These are phyloP conservation scores for Corythornis vintsioides DNA, from an alignment of 2,113 vertebrate species.

Conservation along the genomic window DNA sequence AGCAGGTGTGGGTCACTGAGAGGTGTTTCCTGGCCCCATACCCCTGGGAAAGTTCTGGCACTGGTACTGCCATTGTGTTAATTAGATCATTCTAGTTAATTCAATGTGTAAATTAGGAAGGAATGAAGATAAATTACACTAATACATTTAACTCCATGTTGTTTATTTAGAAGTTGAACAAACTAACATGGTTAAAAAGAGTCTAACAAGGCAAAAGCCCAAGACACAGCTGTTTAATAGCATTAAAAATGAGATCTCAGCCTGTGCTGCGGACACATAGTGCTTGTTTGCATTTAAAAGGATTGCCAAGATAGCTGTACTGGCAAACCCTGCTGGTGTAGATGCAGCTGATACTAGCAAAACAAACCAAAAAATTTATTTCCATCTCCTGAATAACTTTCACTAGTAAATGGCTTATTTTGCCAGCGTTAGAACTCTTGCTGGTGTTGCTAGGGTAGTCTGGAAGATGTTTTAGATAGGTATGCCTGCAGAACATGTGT, in stretches of 20 bases:
- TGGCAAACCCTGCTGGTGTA: slow-evolving; percentile 11
- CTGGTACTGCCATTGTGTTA: slow-evolving; percentile 64
- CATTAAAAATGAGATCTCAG: slow-evolving; percentile 72
- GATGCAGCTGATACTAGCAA: slow-evolving; percentile 35
- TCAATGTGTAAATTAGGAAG: slow-evolving; percentile 75
- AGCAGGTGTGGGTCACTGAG: slow-evolving; percentile 47
- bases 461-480: neutral
- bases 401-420: neutral
- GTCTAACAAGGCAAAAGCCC: slow-evolving; percentile 72
- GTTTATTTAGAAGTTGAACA: slow-evolving; percentile 76
- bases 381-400: neutral
- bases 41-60: slow-evolving; percentile 37
- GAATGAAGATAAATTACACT: slow-evolving; percentile 79
- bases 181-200: slow-evolving; percentile 74
- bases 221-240: slow-evolving; percentile 69
- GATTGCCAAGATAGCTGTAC: slow-evolving; percentile 4
- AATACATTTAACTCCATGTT: slow-evolving; percentile 79
- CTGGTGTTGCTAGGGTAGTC: neutral
- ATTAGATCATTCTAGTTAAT: slow-evolving; percentile 81
- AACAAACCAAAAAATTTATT: slow-evolving; percentile 11
- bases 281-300: slow-evolving; percentile 51
- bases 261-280: slow-evolving; percentile 49
- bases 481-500: neutral
- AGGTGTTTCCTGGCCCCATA: neutral
- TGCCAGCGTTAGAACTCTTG: neutral